Conservation (phyloP, 2,888 invertebrate species). For the Strigamia maritima region DNA sequence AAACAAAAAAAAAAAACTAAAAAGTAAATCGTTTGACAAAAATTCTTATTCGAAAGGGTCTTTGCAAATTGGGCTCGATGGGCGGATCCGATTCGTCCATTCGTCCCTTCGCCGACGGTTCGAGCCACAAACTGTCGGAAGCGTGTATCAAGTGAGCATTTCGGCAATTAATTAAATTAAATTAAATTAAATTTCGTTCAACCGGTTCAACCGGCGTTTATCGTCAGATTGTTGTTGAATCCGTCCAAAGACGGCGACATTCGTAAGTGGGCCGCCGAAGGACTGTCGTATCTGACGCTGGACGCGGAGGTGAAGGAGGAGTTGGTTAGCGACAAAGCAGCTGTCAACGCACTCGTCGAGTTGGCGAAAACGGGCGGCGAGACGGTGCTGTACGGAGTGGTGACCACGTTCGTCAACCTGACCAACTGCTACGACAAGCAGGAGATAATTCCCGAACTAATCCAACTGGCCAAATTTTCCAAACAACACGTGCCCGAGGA, state of each 20-base stretch:
- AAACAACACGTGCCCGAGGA: constrained; percentile 99
- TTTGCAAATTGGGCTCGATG: constrained; percentile 88
- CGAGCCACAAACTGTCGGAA: constrained; percentile 84
- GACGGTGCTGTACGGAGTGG: constrained; percentile 83
- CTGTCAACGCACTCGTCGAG: constrained; percentile 81
- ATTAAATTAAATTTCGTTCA: too few relatives aligned
- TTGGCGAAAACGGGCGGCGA: constrained; percentile 82
- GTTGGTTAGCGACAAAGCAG: constrained; percentile 76
- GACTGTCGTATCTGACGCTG: constrained; percentile 89
- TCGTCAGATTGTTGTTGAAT: constrained; percentile 75
- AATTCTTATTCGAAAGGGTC: constrained; percentile 57
- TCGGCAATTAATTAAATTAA: too few relatives aligned
- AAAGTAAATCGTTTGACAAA: not conserved
- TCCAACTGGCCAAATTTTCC: constrained; percentile 96
- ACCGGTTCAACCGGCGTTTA: too few relatives aligned
- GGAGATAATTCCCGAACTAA: constrained; percentile 91
- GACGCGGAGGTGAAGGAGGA: constrained; percentile 99
- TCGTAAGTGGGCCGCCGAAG: constrained; percentile 94
- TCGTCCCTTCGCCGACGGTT: constrained; percentile 91
- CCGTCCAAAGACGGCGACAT: constrained; percentile 83
- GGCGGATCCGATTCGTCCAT: constrained; percentile 94
- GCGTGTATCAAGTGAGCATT: constrained; percentile 73
- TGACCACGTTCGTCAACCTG: constrained; percentile 91
- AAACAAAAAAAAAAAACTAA: not conserved
- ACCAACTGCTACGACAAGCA: constrained; percentile 98